Conservation (phyloP, 2,113 vertebrate species). For the Lepus europaeus region DNA sequence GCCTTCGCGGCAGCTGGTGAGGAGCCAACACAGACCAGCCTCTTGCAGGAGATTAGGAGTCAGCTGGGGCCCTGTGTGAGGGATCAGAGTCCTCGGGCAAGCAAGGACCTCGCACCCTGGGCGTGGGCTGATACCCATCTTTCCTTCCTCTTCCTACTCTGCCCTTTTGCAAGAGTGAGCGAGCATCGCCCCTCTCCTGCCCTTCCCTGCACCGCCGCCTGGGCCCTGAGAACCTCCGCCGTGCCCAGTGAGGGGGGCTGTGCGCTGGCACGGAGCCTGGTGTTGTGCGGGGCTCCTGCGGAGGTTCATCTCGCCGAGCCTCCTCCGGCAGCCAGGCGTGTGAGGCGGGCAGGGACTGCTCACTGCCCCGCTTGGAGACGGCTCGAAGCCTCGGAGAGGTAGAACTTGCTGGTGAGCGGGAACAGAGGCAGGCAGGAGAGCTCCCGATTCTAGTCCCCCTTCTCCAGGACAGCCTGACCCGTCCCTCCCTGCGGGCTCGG, state of each 20-base stretch:
- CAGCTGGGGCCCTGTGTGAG: not conserved
- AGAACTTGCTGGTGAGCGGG: not conserved
- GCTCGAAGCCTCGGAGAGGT: not conserved
- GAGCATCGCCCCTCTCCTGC: not conserved
- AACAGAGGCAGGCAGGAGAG: not conserved
- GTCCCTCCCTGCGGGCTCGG: accelerated
- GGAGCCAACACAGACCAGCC: not conserved
- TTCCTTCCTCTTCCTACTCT: not conserved
- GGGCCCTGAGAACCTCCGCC: not conserved
- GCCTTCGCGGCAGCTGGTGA: not conserved
- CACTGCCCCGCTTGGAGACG: not conserved
- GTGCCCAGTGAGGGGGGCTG: not conserved
- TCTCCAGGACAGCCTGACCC: not conserved
- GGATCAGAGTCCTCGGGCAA: not conserved
- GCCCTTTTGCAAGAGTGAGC: not conserved
- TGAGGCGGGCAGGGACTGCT: not conserved
- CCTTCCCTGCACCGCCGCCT: not conserved
- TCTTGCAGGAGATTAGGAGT: too few relatives aligned
- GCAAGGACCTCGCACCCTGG: not conserved
- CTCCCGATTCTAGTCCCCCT: not conserved
- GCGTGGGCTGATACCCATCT: not conserved
- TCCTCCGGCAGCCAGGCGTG: not conserved
- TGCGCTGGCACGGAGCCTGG: not conserved
- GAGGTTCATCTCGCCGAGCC: not conserved
- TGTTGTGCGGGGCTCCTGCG: not conserved